These are phyloP conservation scores for Camponotus floridanus DNA, from an alignment of 1,140 invertebrate genomes.

Conservation along the genomic window DNA sequence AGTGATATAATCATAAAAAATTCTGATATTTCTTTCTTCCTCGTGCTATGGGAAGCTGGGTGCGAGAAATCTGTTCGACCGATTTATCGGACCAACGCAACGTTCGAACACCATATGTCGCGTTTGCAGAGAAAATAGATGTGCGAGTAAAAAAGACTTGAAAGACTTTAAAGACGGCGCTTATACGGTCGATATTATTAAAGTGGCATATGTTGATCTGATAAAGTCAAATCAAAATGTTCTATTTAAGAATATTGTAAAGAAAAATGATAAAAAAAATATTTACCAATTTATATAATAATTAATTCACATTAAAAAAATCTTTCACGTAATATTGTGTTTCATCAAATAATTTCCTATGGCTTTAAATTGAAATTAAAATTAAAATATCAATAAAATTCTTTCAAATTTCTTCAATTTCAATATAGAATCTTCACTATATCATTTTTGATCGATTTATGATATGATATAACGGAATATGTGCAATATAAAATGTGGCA, in stretches of 20 bases:
- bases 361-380: too few relatives aligned
- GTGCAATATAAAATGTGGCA: background rate
- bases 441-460: background rate
- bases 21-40: constrained; percentile 1
- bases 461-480: background rate
- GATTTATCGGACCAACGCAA: constrained; percentile 17
- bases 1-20: constrained; percentile 19
- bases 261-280: too few relatives aligned
- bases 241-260: too few relatives aligned
- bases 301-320: too few relatives aligned
- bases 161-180: background rate
- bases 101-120: constrained; percentile 6
- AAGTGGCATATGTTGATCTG: too few relatives aligned
- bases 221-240: too few relatives aligned
- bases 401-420: too few relatives aligned
- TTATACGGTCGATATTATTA: background rate
- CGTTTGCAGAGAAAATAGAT: constrained; percentile 4
- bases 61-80: constrained; percentile 34
- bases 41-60: background rate
- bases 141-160: background rate
- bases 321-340: too few relatives aligned
- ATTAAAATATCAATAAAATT: too few relatives aligned
- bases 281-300: too few relatives aligned
- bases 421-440: too few relatives aligned
- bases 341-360: too few relatives aligned